Base-by-base conservation (phyloP, 1,140 invertebrate genomes). In the Andrena cerasifolii region DNA sequence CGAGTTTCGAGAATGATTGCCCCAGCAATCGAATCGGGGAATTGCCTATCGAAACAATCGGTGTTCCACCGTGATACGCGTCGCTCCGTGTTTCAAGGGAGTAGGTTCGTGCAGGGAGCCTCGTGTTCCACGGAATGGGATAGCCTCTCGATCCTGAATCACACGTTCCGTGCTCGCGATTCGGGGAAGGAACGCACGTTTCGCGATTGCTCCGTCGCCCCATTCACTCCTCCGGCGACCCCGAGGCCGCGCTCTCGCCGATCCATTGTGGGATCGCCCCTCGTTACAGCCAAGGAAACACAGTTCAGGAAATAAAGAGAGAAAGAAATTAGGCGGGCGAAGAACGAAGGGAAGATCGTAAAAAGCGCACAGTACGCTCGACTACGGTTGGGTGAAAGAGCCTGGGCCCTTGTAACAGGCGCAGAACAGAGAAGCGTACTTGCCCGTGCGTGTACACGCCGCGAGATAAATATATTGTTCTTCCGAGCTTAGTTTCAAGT, bases 331-430 rank as follows among this genome's bases (percentile, higher is more conserved):
- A 49, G 61, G 61, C 59, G 18, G 65, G 45, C 71, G 72, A 66
- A 79, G 71, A 75, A 49, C 21, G 71, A 61, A 66, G 45, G 33
- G 28, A 40, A 73, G 61, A 53, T 49, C 28, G 40, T 56, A 51
- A 24, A 51, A 51, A 26, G n/a, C 33, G 51, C 21, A 28, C 0
- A 40, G 21, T 24, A 53, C 36, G 14, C n/a, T 24, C 24, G 43
- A 12, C n/a, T n/a, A 53, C 12, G 6, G 33, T 10, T 3, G 18
- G 14, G 18, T 18, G 24, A 26, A 49, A 68, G 51, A 24, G 33
- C 0, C 63, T 51, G 26, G 28, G n/a, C n/a, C n/a, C 28, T 16
- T 18, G 51, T 45, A n/a, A 68, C 21, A 8, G 49, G 12, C n/a
- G 31, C 36, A 5, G 43, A 61, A 61, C 40, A 28, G 21, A 21